Percentiles rank a stretch among this genome's conserved stretches.
Conservation (phyloP, 2,797 vertebrate genomes). For the Chelmon rostratus region DNA sequence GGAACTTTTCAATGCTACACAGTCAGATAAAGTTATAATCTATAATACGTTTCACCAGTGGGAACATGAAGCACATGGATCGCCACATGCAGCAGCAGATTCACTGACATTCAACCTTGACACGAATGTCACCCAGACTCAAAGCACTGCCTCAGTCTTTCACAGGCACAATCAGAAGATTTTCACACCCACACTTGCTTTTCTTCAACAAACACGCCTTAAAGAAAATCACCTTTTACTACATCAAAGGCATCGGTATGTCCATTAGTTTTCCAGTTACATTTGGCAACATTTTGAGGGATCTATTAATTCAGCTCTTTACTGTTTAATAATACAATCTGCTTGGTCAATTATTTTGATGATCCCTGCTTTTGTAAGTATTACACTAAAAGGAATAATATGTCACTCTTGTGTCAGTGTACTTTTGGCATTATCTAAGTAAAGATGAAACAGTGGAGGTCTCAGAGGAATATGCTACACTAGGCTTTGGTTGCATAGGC, state of each 20-base stretch:
- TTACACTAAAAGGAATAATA: slow-evolving; percentile 8
- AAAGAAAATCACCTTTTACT: slow-evolving; percentile 48
- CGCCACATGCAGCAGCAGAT: slow-evolving; percentile 36
- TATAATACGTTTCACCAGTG: slow-evolving; percentile 9
- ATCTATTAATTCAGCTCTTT: slow-evolving; percentile 24
- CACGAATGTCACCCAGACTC: slow-evolving; percentile 48
- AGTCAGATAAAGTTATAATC: slow-evolving; percentile 17
- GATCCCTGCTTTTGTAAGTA: not conserved
- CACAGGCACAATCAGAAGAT: slow-evolving; percentile 39
- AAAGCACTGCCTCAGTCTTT: slow-evolving; percentile 55
- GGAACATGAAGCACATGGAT: slow-evolving; percentile 38
- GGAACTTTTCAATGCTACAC: slow-evolving; percentile 3
- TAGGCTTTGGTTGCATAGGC: not conserved
- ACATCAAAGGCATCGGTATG: slow-evolving; percentile 23
- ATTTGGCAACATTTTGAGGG: slow-evolving; percentile 18
- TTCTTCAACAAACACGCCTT: slow-evolving; percentile 22
- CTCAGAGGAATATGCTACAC: not conserved
- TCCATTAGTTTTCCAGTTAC: slow-evolving; percentile 2
- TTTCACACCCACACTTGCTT: slow-evolving; percentile 57
- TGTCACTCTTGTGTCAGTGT: slow-evolving; percentile 7
- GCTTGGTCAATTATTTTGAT: not conserved
- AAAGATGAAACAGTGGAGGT: slow-evolving; percentile 8
- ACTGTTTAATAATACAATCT: slow-evolving; percentile 6
- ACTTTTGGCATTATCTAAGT: not conserved
- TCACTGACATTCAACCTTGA: slow-evolving; percentile 63